These are phyloP conservation scores for Drosophila testacea DNA, from an alignment of 2,888 invertebrate species.

Conservation along the genomic window DNA sequence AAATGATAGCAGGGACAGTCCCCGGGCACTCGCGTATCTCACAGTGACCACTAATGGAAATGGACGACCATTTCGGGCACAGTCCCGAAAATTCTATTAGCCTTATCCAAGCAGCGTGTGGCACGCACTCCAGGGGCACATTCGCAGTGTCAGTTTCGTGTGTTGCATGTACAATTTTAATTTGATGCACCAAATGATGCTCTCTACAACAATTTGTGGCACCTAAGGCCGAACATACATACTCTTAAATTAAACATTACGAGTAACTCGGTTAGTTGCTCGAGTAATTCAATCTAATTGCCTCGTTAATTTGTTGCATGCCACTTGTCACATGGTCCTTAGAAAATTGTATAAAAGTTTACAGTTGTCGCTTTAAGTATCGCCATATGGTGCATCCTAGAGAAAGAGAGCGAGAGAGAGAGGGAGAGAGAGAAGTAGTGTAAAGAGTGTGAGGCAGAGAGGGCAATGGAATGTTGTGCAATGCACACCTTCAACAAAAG, in stretches of 20 bases:
- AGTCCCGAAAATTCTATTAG: conserved; percentile 66
- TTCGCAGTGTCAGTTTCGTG: conserved; percentile 19
- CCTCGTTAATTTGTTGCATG: conserved; percentile 44
- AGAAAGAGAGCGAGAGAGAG: not conserved
- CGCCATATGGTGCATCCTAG: conserved; percentile 17
- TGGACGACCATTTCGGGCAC: conserved; percentile 39
- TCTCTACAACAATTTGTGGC: conserved; percentile 6
- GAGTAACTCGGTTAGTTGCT: conserved; percentile 26
- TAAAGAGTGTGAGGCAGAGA: not conserved
- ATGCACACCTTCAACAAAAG: conserved; percentile 56
- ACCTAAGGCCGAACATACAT: conserved; percentile 1
- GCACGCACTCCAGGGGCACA: conserved; percentile 32
- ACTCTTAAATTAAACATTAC: conserved; percentile 22
- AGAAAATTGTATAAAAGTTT: conserved; percentile 28
- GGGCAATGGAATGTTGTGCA: conserved; percentile 53
- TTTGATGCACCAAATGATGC: conserved; percentile 18
- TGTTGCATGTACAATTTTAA: conserved; percentile 29
- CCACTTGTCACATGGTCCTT: conserved; percentile 4
- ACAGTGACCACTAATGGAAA: conserved; percentile 70
- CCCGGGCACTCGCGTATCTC: conserved; percentile 16
- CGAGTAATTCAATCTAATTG: conserved; percentile 43
- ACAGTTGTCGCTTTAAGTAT: conserved; percentile 32
- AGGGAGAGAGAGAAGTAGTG: not conserved
- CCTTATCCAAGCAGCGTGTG: conserved; percentile 41
- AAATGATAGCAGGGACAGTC: conserved; percentile 49